Base-by-base conservation (phyloP, 2,797 vertebrate genomes). In the Phoeniculus purpureus region DNA sequence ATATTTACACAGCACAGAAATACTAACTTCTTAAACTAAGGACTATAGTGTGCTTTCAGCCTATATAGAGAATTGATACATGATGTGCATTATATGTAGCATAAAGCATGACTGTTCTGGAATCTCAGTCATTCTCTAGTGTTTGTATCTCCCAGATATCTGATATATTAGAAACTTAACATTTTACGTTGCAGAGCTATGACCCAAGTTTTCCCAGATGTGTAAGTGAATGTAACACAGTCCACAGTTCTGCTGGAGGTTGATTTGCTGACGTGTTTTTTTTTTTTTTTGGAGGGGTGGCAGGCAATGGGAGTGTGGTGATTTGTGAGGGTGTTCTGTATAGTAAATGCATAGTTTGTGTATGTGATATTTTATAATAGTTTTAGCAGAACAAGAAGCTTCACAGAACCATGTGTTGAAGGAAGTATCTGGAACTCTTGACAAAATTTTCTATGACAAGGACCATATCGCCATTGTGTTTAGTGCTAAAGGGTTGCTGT, bases 161-260 rank as follows among this genome's bases (percentile, higher is more conserved):
- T 85, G 18, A 23, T 89, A 3, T 87, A 40, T 85, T 93, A 81
- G 50, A 80, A 80, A 85, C 6, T 52, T 81, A 68, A 27, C 23
- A n/a, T 89, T 95, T 93, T 77, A 11, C 89, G 82, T 82, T 90
- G 32, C 71, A 0, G 73, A 43, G 22, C 72, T 65, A 10, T 74
- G 37, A 52, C 26, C 86, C 22, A 76, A 16, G 48, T 76, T 93
- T 85, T 45, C 45, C 40, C 75, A 91, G 51, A 88, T 91, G 34
- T 88, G 17, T 74, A 68, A 88, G 25, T 89, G 90, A 85, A 76
- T 59, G 31, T 90, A 89, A 62, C 26, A 51, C 32, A 85, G 29
- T 80, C 27, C 23, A 54, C 22, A 71, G 50, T 66, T 92, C 37
- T 71, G 52, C 54, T 93, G 0, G 10, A 70, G 64, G 5, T 8